phyloP scores from a whole-genome alignment of 2,888 invertebrate genomes.

The Phoenoteleia sp. region DNA sequence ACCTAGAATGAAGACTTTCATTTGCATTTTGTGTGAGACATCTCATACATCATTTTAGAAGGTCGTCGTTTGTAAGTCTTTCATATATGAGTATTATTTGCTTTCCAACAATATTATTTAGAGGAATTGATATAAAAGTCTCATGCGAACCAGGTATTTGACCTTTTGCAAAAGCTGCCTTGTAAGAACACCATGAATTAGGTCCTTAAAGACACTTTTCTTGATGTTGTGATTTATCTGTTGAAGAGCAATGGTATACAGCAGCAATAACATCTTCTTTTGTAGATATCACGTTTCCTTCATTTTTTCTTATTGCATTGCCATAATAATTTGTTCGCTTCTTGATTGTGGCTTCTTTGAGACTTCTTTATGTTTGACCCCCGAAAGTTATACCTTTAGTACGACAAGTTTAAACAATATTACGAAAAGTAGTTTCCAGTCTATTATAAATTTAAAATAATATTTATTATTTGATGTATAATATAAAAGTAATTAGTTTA shows the following conservation, averaged over 20 bases:
- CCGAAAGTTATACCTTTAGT: constrained; percentile 11
- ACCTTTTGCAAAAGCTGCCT: background rate
- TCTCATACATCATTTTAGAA: constrained; percentile 31
- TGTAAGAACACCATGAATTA: constrained; percentile 18
- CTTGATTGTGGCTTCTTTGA: constrained; percentile 11
- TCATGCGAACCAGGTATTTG: constrained; percentile 24
- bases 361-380: constrained; percentile 5
- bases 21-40: constrained; percentile 37
- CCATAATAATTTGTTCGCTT: constrained; percentile 23
- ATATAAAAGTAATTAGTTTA: background rate
- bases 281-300: background rate
- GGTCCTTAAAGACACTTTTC: constrained; percentile 15
- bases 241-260: constrained; percentile 14
- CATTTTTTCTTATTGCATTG: constrained; percentile 12
- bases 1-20: constrained; percentile 1
- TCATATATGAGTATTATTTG: constrained; percentile 48
- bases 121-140: background rate
- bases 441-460: constrained; percentile 1
- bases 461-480: background rate
- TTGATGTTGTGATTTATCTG: constrained; percentile 4
- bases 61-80: constrained; percentile 19
- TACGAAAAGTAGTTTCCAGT: constrained; percentile 19
- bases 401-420: constrained; percentile 8
- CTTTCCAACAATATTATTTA: background rate
- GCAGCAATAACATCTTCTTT: constrained; percentile 5